Conservation (phyloP, 2,888 invertebrate species). For the Microctonus brassicae region DNA sequence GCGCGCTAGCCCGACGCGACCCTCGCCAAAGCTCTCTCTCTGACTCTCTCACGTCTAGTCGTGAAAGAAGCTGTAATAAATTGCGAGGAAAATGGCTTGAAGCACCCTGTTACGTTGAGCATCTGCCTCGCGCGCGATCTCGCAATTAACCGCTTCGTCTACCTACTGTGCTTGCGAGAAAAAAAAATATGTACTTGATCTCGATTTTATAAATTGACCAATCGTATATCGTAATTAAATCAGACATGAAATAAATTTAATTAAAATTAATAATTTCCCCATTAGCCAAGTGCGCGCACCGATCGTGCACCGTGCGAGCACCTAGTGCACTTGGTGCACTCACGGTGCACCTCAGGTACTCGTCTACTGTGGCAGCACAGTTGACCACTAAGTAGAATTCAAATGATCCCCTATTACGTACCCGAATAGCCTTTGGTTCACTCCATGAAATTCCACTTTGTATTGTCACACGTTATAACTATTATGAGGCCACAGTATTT, state of each 20-base stretch:
- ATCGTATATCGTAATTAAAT: not conserved
- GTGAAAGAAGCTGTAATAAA: conserved; percentile 13
- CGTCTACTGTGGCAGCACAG: no score
- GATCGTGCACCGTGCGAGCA: no score
- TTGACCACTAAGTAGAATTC: no score
- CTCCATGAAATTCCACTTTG: no score
- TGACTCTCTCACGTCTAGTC: not conserved
- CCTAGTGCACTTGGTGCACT: no score
- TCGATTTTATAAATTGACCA: not conserved
- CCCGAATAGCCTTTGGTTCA: no score
- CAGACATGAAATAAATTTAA: not conserved
- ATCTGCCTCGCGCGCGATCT: conserved; percentile 16
- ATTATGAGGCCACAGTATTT: no score
- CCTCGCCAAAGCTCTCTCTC: not conserved
- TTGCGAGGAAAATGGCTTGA: conserved; percentile 10
- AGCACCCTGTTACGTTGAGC: conserved; percentile 16
- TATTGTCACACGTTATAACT: no score
- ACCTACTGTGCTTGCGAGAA: not conserved
- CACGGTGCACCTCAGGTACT: no score
- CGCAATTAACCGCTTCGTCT: conserved; percentile 21
- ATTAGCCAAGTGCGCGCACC: no score
- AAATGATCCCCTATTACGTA: no score
- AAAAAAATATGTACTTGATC: conserved; percentile 23
- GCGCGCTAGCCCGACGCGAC: conserved; percentile 1
- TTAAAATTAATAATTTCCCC: no score